These are phyloP conservation scores for Gastrophryne carolinensis DNA, from an alignment of 2,797 vertebrate species.

Conservation along the genomic window DNA sequence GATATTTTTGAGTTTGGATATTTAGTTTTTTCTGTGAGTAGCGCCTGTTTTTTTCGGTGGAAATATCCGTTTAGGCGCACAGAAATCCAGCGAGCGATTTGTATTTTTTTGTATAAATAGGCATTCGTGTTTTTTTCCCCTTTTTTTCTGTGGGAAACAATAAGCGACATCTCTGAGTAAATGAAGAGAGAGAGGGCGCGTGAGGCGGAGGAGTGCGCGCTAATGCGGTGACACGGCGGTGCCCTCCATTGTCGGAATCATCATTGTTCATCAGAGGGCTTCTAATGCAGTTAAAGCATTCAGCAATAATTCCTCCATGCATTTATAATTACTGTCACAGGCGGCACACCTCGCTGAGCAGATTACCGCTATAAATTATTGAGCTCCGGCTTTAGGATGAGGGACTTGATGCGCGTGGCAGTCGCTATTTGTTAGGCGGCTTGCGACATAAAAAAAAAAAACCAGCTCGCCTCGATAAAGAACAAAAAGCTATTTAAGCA, in stretches of 20 bases:
- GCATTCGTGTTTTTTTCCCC: neutral
- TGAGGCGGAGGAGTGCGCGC: conserved; percentile 75
- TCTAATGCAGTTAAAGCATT: conserved; percentile 99
- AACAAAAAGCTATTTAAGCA: conserved; percentile 77
- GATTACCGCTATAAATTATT: conserved; percentile 99
- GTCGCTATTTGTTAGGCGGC: conserved; percentile 91
- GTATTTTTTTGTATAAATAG: neutral
- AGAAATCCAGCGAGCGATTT: too few relatives aligned
- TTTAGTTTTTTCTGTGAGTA: too few relatives aligned
- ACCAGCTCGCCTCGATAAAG: conserved; percentile 82
- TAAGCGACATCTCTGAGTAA: conserved; percentile 94
- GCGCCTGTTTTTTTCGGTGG: too few relatives aligned
- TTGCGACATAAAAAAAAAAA: conserved; percentile 87
- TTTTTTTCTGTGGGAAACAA: conserved; percentile 77
- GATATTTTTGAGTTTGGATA: too few relatives aligned
- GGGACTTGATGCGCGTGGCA: conserved; percentile 93
- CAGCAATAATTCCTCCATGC: conserved; percentile 99
- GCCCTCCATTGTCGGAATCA: conserved; percentile 99
- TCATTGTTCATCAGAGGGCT: conserved; percentile 97
- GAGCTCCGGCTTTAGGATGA: conserved; percentile 90
- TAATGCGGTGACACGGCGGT: conserved; percentile 95
- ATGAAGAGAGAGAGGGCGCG: conserved; percentile 85
- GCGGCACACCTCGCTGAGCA: conserved; percentile 99
- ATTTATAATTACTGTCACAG: conserved; percentile 99
- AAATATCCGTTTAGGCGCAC: too few relatives aligned